Base-by-base conservation (phyloP, 2,888 invertebrate species). In the Acronicta psi region DNA sequence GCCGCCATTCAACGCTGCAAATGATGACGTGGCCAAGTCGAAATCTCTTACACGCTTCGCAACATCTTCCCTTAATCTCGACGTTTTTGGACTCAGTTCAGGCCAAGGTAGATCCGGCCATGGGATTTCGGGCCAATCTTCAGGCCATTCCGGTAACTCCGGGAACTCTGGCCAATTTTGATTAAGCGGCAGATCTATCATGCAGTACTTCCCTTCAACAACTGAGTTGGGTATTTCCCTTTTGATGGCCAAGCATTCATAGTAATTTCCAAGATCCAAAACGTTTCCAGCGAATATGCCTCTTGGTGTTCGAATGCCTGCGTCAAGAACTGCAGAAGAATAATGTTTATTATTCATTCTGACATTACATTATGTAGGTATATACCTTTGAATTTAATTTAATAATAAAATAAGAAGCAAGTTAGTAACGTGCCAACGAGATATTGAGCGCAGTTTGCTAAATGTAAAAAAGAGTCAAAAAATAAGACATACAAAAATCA, bases 161-260 rank as follows among this genome's bases (percentile, higher is more conserved):
- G 80, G 78, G 0, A 75, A 58, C 25, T 38, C 76, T 18, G 81
- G 74, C 37, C 75, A 60, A 1, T 74, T 56, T 62, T 87, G 85
- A 9, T 69, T 44, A 8, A 85, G 23, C 3, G 90, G 89, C 2
- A 88, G 56, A 1, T 60, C 40, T 34, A 91, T 81, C 53, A 84
- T 80, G 54, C 94, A 94, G 66, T 82, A 88, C 71, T 91, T 91
- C 11, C 91, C 91, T 68, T 85, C 77, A 9, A 90, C 79, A 0
- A 71, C 60, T 13, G 80, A 83, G 17, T 70, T 68, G 17, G 79
- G 69, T n/a, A 75, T 69, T 25, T 68, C 58, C 58, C 80, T 53
- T n/a, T 69, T 69, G 43, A 90, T 88, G 0, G 51, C 71, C n/a
- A 90, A 66, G 67, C 90, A 90, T 76, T 89, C 87, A 44, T 73